Percentiles rank a stretch among this genome's conserved stretches.
Evolutionary conservation across 1,140 invertebrate genomes (phyloP).

Genomic region (Tetramorium alpestre): DNA sequence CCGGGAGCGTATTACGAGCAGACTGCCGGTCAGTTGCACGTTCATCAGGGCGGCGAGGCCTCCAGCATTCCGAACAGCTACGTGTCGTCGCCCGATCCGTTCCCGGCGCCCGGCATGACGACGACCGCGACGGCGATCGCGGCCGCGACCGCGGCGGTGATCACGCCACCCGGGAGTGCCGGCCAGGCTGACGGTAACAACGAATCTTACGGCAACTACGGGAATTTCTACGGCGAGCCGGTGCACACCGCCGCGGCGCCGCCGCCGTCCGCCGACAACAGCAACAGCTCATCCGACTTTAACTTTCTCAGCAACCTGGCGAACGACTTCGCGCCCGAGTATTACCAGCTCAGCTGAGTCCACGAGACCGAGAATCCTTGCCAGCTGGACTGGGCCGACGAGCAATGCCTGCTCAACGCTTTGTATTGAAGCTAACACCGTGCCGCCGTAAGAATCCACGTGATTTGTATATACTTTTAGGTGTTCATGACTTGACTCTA

Average conservation of each 20-base stretch:
- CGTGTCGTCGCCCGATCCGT: conserved; percentile 84
- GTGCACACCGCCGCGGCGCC: conserved; percentile 85
- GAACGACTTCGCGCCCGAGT: conserved; percentile 96
- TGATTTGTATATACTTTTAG: conserved; percentile 62
- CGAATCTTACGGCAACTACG: conserved; percentile 89
- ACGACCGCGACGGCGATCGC: conserved; percentile 87
- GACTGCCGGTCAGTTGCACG: conserved; percentile 79
- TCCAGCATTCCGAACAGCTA: conserved; percentile 84
- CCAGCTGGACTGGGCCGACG: conserved; percentile 83
- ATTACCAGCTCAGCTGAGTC: conserved; percentile 91
- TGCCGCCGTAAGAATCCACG: conserved; percentile 8
- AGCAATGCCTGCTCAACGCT: conserved; percentile 83
- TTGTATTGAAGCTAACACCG: conserved; percentile 77
- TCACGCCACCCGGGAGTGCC: conserved; percentile 87
- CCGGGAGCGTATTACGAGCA: conserved; percentile 84
- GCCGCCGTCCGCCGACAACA: conserved; percentile 90
- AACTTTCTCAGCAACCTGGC: conserved; percentile 96
- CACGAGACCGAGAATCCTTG: conserved; percentile 79
- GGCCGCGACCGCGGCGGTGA: conserved; percentile 86
- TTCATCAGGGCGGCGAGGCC: conserved; percentile 85
- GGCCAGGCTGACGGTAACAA: conserved; percentile 86
- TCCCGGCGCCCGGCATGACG: conserved; percentile 82
- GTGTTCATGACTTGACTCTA: conserved; percentile 9
- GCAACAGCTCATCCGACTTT: conserved; percentile 95
- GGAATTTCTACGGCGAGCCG: conserved; percentile 88